Percentiles rank a stretch among this genome's conserved stretches.
Conservation (phyloP, 2,888 invertebrate species). For the Strigamia transsilvanica region DNA sequence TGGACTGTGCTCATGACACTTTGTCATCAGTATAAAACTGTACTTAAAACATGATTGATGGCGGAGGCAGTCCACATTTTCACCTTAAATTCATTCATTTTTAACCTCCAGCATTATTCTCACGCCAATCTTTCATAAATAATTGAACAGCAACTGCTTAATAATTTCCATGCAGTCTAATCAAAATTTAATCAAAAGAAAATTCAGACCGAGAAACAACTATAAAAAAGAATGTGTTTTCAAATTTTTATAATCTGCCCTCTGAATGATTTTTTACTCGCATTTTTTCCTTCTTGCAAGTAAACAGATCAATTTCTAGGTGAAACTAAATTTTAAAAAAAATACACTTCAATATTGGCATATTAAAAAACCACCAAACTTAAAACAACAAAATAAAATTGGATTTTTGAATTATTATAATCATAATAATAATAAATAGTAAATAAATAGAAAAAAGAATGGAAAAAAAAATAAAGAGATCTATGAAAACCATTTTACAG, state of each 20-base stretch:
- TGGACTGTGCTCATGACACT: too few species aligned
- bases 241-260: not conserved
- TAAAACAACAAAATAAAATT: too few species aligned
- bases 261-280: not conserved
- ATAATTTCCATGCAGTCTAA: not conserved
- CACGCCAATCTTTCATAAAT: not conserved
- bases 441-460: not conserved
- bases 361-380: too few species aligned
- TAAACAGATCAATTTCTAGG: not conserved
- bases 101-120: not conserved
- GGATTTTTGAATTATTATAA: too few species aligned
- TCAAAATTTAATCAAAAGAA: not conserved
- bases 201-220: too few species aligned
- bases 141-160: not conserved
- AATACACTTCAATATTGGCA: not conserved
- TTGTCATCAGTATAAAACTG: not conserved
- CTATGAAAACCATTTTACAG: not conserved
- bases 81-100: not conserved
- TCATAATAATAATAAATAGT: too few species aligned
- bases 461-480: not conserved
- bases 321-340: not conserved
- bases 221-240: not conserved
- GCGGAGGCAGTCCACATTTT: not conserved
- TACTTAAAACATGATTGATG: not conserved
- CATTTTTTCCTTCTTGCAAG: not conserved